Conservation (phyloP, 2,113 vertebrate genomes). For the Nerophis lumbriciformis region DNA sequence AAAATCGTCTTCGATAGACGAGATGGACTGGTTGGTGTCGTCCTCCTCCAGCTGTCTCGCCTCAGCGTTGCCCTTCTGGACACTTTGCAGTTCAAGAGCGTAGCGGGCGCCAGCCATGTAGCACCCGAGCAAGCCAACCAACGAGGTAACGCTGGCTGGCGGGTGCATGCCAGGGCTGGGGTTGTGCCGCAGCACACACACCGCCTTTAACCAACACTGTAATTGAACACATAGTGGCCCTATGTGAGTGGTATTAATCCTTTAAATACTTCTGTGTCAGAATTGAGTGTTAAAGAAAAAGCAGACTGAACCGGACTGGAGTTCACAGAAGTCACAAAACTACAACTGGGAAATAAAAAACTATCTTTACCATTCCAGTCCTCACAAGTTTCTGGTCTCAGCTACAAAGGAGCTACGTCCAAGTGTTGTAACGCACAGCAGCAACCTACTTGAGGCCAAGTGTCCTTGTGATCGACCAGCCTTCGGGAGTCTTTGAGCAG, state of each 20-base stretch:
- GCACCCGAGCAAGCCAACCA: conserved; percentile 83
- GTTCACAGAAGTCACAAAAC: neutral
- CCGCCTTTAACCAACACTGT: conserved; percentile 69
- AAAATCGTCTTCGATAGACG: conserved; percentile 98
- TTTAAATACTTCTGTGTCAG: too few species aligned
- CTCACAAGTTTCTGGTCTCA: neutral
- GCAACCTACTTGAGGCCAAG: conserved; percentile 55
- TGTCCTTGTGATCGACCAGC: conserved; percentile 58
- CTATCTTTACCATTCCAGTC: too few species aligned
- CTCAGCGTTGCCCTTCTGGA: conserved; percentile 66
- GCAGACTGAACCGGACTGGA: neutral
- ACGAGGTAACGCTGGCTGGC: conserved; percentile 70
- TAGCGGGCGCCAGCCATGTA: conserved; percentile 83
- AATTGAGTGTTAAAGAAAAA: neutral
- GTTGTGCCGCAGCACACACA: conserved; percentile 84
- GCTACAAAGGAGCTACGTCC: neutral
- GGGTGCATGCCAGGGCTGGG: conserved; percentile 68
- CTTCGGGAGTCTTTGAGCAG: conserved; percentile 82
- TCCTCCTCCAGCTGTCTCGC: conserved; percentile 81
- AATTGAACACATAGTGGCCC: neutral
- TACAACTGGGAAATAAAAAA: neutral
- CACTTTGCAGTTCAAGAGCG: conserved; percentile 75
- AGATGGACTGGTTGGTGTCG: conserved; percentile 95
- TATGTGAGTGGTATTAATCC: too few species aligned
- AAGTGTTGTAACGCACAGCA: neutral